These are phyloP conservation scores for Maccullochella peelii DNA, from an alignment of 2,113 vertebrate genomes.

Conservation along the genomic window DNA sequence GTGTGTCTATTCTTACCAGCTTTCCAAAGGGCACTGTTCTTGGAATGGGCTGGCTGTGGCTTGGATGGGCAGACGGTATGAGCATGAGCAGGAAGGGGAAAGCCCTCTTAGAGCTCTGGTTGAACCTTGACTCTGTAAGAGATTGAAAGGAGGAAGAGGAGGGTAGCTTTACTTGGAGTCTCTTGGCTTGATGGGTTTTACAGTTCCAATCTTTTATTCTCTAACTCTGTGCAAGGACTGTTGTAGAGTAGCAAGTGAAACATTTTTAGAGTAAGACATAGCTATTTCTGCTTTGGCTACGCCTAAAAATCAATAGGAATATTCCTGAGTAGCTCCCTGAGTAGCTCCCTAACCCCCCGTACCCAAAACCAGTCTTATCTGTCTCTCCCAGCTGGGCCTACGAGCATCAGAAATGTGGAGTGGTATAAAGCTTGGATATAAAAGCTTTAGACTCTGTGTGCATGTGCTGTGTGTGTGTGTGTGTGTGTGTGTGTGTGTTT, in stretches of 20 bases:
- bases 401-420: conserved; percentile 52
- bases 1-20: conserved; percentile 23
- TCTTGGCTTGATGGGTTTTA: conserved; percentile 44
- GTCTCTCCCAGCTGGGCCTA: conserved; percentile 66
- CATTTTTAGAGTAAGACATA: conserved; percentile 61
- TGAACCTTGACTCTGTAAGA: conserved; percentile 32
- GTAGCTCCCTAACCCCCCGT: conserved; percentile 57
- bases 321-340: conserved; percentile 45
- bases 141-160: not conserved
- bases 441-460: conserved; percentile 31
- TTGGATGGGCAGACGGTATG: not conserved
- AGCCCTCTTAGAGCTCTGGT: conserved; percentile 1
- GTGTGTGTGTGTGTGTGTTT: not conserved
- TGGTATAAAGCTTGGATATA: conserved; percentile 42
- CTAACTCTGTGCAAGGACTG: conserved; percentile 8
- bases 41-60: not conserved
- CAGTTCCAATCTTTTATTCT: conserved; percentile 35
- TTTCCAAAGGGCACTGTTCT: conserved; percentile 16
- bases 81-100: conserved; percentile 24
- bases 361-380: conserved; percentile 73
- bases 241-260: conserved; percentile 35
- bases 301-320: conserved; percentile 68
- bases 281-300: conserved; percentile 49
- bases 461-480: conserved; percentile 18
- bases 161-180: conserved; percentile 24